Evolutionary conservation across 2,797 vertebrate species (phyloP), one percentile per base, ranked within the genome.

Genomic region (Melanotaenia nigrans): DNA sequence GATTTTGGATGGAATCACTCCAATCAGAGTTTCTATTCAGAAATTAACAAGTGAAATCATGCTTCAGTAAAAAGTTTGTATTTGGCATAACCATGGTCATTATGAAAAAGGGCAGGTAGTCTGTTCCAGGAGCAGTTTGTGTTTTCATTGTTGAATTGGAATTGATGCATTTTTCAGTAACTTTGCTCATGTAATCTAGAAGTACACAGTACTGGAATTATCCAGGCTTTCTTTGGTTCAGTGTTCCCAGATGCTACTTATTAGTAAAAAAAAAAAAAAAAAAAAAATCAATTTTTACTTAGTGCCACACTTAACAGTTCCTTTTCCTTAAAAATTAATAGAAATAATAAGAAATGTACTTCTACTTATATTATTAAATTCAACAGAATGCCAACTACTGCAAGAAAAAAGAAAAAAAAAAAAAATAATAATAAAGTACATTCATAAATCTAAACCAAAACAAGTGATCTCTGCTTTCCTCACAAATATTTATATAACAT

Each of bases 1-100:
- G 61, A 78, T 65, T 78, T 36, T 47, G 5, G 35, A 57, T 71
- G 40, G 30, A 75, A 64, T 74, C 20, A 65, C 18, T 8, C 32
- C 32, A 33, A 33, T 33, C 12, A 69, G 55, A 73, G 33, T 2
- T 8, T 42, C 30, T 65, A 22, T 56, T 61, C 8, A 42, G 20
- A 61, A 35, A 42, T 3, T 42, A 13, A 25, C 38, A 2, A 51
- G 14, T 1, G 35, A 18, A 30, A 45, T 12, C 22, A 25, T 24
- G 49, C 49, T n/a, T 53, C 24, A 3, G 24, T 40, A 20, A 18
- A 40, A 61, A 25, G 24, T 8, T 61, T 45, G 59, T 28, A 12
- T 20, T 20, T 16, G 14, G 7, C 24, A 11, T 13, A 25, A 61
- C 8, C 16, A 45, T 11, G 38, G 7, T 40, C 5, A 28, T 42